Evolutionary conservation across 1,140 invertebrate species (phyloP).

Genomic region (Drosophila baimaii): DNA sequence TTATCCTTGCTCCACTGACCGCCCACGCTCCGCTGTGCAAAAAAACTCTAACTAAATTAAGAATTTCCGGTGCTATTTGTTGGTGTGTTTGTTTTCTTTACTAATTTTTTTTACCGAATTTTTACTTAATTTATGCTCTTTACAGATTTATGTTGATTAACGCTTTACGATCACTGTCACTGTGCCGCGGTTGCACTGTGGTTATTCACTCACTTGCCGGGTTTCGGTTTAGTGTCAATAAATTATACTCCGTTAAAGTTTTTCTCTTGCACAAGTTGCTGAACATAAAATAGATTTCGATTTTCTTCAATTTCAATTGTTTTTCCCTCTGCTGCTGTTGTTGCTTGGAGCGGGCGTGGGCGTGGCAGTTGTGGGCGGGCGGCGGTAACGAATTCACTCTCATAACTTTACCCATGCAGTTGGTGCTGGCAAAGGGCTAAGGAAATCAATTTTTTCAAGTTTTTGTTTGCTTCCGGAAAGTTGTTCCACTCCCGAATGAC

Average conservation of each 20-base stretch:
- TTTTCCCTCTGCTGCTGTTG: slow-evolving; percentile 47
- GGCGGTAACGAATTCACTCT: slow-evolving; percentile 73
- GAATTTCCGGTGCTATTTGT: slow-evolving; percentile 9
- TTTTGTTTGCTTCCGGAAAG: slow-evolving; percentile 26
- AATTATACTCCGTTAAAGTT: slow-evolving; percentile 69
- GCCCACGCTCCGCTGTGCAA: slow-evolving; percentile 17
- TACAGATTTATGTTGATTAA: slow-evolving; percentile 5
- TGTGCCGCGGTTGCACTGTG: background rate
- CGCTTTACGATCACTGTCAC: slow-evolving; percentile 26
- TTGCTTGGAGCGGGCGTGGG: slow-evolving; percentile 56
- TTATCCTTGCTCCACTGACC: slow-evolving; percentile 8
- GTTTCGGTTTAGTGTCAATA: slow-evolving; percentile 71
- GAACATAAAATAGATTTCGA: slow-evolving; percentile 82
- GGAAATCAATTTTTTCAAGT: slow-evolving; percentile 43
- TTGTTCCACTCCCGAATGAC: slow-evolving; percentile 31
- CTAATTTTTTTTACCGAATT: slow-evolving; percentile 12
- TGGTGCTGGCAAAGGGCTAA: slow-evolving; percentile 42
- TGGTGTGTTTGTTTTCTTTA: slow-evolving; percentile 1
- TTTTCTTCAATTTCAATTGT: slow-evolving; percentile 76
- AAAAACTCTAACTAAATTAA: background rate
- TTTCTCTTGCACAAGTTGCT: slow-evolving; percentile 82
- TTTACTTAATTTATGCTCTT: slow-evolving; percentile 1
- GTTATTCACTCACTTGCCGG: slow-evolving; percentile 59
- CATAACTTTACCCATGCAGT: slow-evolving; percentile 84
- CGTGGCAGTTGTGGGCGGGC: slow-evolving; percentile 65